A percentile compares a stretch with the other conserved stretches of the same genome.
Conservation (phyloP, 2,797 vertebrate species). For the Phyllotis vaccarum region DNA sequence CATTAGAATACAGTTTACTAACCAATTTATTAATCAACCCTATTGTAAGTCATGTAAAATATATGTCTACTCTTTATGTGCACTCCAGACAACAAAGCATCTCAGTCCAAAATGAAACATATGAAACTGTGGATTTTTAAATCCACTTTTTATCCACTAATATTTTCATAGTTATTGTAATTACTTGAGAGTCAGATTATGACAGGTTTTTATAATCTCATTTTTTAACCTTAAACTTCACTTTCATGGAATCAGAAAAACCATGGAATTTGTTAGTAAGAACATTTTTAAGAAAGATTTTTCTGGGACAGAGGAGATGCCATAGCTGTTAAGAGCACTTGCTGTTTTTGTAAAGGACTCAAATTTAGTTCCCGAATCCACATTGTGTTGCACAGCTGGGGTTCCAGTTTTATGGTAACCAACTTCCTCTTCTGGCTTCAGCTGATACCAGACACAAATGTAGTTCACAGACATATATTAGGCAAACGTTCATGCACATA, state of each 20-base stretch:
- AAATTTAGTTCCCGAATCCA: background rate
- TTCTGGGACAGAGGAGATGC: background rate
- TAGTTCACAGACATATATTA: background rate
- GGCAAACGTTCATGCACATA: background rate
- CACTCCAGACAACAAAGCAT: background rate
- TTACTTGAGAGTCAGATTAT: background rate
- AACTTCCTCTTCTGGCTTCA: background rate
- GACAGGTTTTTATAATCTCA: background rate
- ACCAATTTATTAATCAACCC: background rate
- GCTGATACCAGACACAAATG: accelerated
- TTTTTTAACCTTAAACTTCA: background rate
- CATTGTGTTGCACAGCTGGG: too few species aligned
- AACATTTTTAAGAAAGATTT: background rate
- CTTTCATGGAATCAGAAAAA: background rate
- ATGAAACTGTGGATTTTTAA: background rate
- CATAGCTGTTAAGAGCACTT: background rate
- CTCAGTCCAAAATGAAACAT: background rate
- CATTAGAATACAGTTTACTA: background rate
- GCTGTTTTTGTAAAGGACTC: background rate
- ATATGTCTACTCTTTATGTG: background rate
- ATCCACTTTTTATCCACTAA: background rate
- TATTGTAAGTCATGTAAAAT: background rate
- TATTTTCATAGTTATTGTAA: background rate
- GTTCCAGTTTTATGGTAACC: too few species aligned
- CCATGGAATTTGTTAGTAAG: background rate